Percentiles rank a stretch among this genome's conserved stretches.
Conservation (phyloP, 23 tunicate genomes). For the Clavelina lepadiformis region DNA sequence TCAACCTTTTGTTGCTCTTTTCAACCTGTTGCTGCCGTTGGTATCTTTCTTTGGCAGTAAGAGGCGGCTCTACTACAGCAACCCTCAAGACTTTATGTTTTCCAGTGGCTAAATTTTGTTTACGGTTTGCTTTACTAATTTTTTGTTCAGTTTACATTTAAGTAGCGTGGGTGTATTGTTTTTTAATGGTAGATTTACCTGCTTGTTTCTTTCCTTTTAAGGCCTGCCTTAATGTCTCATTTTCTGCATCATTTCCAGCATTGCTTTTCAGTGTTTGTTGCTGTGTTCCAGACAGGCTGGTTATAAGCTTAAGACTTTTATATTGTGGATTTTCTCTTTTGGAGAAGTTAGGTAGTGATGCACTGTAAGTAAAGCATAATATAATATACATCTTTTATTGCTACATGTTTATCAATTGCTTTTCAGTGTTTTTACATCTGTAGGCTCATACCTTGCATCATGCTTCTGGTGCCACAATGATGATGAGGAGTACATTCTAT, state of each 20-base stretch:
- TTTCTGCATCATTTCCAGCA: slow-evolving; percentile 10
- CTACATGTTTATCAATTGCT: too few species aligned
- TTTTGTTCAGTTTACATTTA: too few species aligned
- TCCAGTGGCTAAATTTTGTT: background rate
- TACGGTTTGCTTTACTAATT: background rate
- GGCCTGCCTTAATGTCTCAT: background rate
- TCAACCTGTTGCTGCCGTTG: slow-evolving; percentile 45
- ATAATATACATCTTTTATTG: too few species aligned
- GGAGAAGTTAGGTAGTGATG: slow-evolving; percentile 27
- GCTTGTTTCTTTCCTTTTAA: slow-evolving; percentile 31
- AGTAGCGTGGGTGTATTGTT: background rate
- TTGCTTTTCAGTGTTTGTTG: slow-evolving; percentile 15
- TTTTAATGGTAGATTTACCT: background rate
- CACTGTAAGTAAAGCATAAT: too few species aligned
- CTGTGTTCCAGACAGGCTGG: slow-evolving; percentile 16
- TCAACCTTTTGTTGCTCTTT: slow-evolving; percentile 27
- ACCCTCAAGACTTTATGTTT: slow-evolving; percentile 54
- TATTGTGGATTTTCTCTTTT: slow-evolving; percentile 46
- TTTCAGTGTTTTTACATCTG: too few species aligned
- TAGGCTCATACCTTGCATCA: too few species aligned
- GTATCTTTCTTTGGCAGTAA: slow-evolving; percentile 43
- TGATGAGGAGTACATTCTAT: too few species aligned
- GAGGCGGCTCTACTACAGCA: slow-evolving; percentile 64
- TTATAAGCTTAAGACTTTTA: slow-evolving; percentile 32
- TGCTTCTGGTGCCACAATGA: too few species aligned